Evolutionary conservation across 2,888 invertebrate genomes (phyloP), one percentile per base, ranked within the genome.

Genomic region (Epinotia ramella): DNA sequence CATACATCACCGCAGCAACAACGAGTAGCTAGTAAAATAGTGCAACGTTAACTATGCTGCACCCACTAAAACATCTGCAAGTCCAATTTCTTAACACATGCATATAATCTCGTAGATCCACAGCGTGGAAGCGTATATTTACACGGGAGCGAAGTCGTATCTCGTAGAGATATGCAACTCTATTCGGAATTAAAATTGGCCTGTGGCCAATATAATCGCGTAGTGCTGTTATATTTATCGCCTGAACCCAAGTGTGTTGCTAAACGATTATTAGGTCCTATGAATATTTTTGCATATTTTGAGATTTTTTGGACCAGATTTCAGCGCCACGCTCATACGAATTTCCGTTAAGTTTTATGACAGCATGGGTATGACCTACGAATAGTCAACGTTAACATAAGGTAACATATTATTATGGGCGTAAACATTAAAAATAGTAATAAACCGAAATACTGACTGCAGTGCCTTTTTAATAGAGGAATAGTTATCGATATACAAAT

Each of bases 111-210:
- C 64, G 66, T 62, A 78, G 79, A 79, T 81, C 81, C 80, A 81
- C 82, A 80, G 80, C 77, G 79, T 81, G 78, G 79, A 20, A 75
- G 74, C 80, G 84, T 82, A 84, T 86, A 87, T 86, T 87, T 86
- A 87, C 84, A 81, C 81, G 80, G 79, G 78, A 80, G 79, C 82
- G 80, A 79, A 79, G 79, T 82, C 84, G 81, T 89, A 87, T 86
- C 85, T 90, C 83, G 79, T 80, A 77, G 77, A 81, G 84, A 88
- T 86, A 82, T 86, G 87, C 85, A 87, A 88, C 88, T 87, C 85
- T 82, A 84, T 83, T 80, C 84, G 83, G 88, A 89, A 91, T 92
- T 91, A 90, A 91, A 91, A 91, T 91, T 92, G 92, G 92, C 92
- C 79, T 81, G 73, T 77, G 77, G 88, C 92, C 92, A 92, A 88